Evolutionary conservation across 2,797 vertebrate species (phyloP), one percentile per base, ranked within the genome.

Genomic region (Poeciliopsis presidionis): DNA sequence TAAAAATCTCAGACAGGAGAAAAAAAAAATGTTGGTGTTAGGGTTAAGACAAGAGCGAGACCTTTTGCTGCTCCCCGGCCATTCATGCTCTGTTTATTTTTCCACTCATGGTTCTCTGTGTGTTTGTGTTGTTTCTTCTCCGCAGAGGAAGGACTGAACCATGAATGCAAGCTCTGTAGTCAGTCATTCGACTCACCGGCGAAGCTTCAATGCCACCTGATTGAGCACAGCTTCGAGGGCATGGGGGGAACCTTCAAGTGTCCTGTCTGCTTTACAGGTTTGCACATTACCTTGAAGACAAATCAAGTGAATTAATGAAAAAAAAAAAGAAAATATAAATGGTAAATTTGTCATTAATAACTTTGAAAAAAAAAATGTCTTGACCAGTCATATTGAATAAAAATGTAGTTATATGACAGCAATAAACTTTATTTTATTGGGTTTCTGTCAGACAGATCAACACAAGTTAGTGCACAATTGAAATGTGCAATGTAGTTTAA

Each of bases 161-260:
- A 99, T 28, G 98, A 99, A 89, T 99, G 98, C 95, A 99, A 99
- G 87, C 97, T 99, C 89, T 99, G 98, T 94, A 99, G 96, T 93
- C 98, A 99, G 94, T 98, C 98, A 0, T 99, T 99, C 13, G 98
- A 99, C 95, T 99, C 98, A 39, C 98, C 98, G 14, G 98, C 98
- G 76, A 99, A 99, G 90, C 97, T 99, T 77, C 98, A 99, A 92
- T 99, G 98, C 92, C 98, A 99, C 92, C 96, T 99, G 94, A 99
- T 99, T 85, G 98, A 99, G 93, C 98, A 99, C 96, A 99, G 98
- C 95, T 99, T 99, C 73, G 98, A 99, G 95, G 98, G 98, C 82
- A 99, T 99, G 98, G 98, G 98, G 25, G 98, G 98, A 84, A 99
- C 98, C 84, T 99, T 99, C 95, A 99, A 99, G 94, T 99, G 98